Evolutionary conservation across 2,888 invertebrate genomes (phyloP), one percentile per base, ranked within the genome.

Genomic region (Cremastobaeus sp.): DNA sequence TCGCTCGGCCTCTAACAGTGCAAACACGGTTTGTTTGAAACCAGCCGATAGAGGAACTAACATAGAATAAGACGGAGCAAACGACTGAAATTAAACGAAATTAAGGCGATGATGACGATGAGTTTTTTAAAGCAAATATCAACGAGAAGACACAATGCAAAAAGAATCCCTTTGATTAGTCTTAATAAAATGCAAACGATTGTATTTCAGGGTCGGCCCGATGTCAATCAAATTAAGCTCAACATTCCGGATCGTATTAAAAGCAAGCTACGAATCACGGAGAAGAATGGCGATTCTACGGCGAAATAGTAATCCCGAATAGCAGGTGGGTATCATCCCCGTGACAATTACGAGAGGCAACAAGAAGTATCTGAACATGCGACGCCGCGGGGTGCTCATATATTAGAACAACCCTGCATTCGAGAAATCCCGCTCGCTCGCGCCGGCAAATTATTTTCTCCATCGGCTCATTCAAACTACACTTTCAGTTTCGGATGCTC

Each of bases 221-320:
- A 70, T 73, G 77, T 77, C 78, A 80, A 80, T 80, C 78, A 79
- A 80, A 79, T 79, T 69, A 76, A 78, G 77, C 79, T 80, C 75
- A 78, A 78, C 77, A 79, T 80, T 79, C 80, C 78, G 15, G 30
- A 41, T 39, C 35, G 64, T 68, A 64, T 73, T 70, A 68, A 64
- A 73, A 62, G 77, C 66, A 73, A 59, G 74, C 64, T 73, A 34
- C 69, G 70, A 74, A 74, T 77, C 72, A 57, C 54, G 20, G 39
- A 55, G 66, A 68, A 70, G 74, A 74, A 77, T 73, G 30, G 57
- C 30, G 57, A 48, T 64, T 70, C 62, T 55, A 59, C 55, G 50
- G 35, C 60, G 73, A 73, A 64, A 73, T 73, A 70, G 73, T 75
- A 73, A 73, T 72, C 73, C 62, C 50, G 52, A 73, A 68, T 70